A percentile compares a stretch with the other conserved stretches of the same genome.
Evolutionary conservation across 2,797 vertebrate genomes (phyloP).

Genomic region (Lates japonicus): DNA sequence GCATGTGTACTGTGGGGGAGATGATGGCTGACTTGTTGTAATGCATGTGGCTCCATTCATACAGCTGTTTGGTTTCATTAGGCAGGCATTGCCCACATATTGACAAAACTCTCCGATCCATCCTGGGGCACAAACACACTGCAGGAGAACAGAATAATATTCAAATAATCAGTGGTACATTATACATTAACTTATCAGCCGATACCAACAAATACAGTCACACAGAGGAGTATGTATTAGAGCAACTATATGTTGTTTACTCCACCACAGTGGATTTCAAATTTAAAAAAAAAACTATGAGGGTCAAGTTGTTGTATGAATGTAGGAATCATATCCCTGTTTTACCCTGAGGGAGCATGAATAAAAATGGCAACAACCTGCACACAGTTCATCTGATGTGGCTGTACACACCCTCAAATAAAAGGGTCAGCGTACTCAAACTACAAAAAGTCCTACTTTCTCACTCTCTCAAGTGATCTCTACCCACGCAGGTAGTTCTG

Average conservation of each 20-base stretch:
- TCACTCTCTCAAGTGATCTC: not conserved
- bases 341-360: not conserved
- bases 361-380: conserved; percentile 6
- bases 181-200: not conserved
- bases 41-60: conserved; percentile 84
- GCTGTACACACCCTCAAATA: not conserved
- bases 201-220: not conserved
- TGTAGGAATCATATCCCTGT: not conserved
- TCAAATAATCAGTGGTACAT: not conserved
- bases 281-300: not conserved
- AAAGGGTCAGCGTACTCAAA: conserved; percentile 14
- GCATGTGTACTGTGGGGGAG: conserved; percentile 80
- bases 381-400: not conserved
- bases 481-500: not conserved
- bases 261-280: not conserved
- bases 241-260: not conserved
- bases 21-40: conserved; percentile 76
- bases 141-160: conserved; percentile 48
- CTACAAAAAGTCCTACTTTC: not conserved
- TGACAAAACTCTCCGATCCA: conserved; percentile 87
- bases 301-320: not conserved
- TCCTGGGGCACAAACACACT: conserved; percentile 87
- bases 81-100: conserved; percentile 83
- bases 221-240: conserved; percentile 6
- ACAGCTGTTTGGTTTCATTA: conserved; percentile 83